Conservation (phyloP, 1,140 invertebrate species). For the Trichomalopsis sarcophagae region DNA sequence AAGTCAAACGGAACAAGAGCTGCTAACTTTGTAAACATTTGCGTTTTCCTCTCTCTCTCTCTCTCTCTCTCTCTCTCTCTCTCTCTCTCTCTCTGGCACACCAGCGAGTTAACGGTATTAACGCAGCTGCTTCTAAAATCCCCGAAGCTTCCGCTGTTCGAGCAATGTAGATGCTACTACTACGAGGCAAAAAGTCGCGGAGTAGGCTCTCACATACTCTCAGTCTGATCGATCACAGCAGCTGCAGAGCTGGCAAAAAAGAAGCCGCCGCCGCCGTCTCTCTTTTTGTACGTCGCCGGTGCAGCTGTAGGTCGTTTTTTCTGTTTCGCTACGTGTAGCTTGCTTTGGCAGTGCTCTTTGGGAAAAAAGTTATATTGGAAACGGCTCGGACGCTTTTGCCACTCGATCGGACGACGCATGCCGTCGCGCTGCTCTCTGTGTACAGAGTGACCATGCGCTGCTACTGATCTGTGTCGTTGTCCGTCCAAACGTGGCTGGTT, state of each 20-base stretch:
- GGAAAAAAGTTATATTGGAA: conserved; percentile 15
- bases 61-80: neutral
- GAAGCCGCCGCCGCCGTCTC: neutral
- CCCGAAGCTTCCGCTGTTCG: neutral
- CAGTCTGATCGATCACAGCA: neutral
- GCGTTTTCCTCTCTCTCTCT: neutral
- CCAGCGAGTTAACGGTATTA: conserved; percentile 23
- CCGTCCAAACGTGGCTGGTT: too few relatives aligned
- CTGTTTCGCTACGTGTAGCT: neutral
- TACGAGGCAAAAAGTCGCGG: neutral
- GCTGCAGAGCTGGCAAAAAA: neutral
- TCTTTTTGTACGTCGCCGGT: neutral
- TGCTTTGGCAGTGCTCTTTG: conserved; percentile 9
- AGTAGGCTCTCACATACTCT: neutral
- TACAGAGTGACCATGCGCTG: too few relatives aligned
- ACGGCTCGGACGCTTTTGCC: neutral
- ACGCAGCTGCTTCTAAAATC: conserved; percentile 1
- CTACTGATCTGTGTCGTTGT: too few relatives aligned
- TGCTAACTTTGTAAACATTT: conserved; percentile 45
- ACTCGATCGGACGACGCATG: neutral
- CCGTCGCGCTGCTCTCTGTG: neutral
- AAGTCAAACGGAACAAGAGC: conserved; percentile 41
- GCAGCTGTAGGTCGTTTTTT: neutral
- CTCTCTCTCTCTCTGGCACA: too few relatives aligned
- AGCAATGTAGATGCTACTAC: neutral